These are phyloP conservation scores for Tenebrio molitor DNA, from an alignment of 1,140 invertebrate genomes.

Conservation along the genomic window DNA sequence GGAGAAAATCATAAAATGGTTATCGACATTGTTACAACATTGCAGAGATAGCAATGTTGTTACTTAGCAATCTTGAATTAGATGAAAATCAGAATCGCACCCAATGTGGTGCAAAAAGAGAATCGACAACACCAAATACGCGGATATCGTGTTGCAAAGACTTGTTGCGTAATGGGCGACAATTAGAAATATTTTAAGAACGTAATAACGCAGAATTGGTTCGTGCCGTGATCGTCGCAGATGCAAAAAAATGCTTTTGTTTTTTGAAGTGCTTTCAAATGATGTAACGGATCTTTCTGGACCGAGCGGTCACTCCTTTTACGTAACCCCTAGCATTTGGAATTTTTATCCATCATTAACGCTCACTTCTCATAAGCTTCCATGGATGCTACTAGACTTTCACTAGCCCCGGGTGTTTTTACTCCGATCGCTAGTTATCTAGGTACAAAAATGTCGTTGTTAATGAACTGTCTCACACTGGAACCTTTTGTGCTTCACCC, in stretches of 20 bases:
- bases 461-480: not conserved
- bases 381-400: constrained; percentile 26
- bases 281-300: constrained; percentile 14
- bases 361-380: constrained; percentile 39
- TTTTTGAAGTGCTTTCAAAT: not conserved
- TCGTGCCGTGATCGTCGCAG: too few relatives aligned
- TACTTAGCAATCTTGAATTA: too few relatives aligned
- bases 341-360: constrained; percentile 34
- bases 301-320: constrained; percentile 36
- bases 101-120: constrained; percentile 6
- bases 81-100: too few relatives aligned
- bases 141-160: not conserved
- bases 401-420: constrained; percentile 31
- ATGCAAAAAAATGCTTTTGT: too few relatives aligned
- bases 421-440: constrained; percentile 29
- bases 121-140: not conserved
- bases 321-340: constrained; percentile 36
- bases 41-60: too few relatives aligned
- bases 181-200: not conserved
- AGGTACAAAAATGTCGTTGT: not conserved
- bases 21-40: too few relatives aligned
- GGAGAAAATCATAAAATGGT: too few relatives aligned
- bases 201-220: not conserved
- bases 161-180: not conserved
- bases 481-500: not conserved